These are phyloP conservation scores for Synaphobranchus kaupii DNA, from an alignment of 2,797 vertebrate genomes.

Conservation along the genomic window DNA sequence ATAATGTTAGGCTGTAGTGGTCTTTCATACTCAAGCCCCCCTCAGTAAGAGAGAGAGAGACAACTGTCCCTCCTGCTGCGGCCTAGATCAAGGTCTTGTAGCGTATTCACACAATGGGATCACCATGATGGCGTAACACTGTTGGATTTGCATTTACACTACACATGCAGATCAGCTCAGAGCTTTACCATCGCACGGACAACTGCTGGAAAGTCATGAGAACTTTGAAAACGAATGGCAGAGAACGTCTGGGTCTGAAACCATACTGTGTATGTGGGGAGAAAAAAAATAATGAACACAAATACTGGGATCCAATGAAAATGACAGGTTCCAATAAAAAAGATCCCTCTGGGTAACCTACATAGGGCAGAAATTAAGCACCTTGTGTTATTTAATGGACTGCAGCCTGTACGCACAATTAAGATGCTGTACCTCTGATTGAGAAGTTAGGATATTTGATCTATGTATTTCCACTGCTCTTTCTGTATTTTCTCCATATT, in stretches of 20 bases:
- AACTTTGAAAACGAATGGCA: conserved; percentile 32
- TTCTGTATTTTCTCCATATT: conserved; percentile 18
- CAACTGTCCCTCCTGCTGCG: neutral
- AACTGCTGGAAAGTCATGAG: conserved; percentile 59
- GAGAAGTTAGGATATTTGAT: conserved; percentile 24
- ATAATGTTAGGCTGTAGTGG: no score
- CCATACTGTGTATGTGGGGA: neutral
- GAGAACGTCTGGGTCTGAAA: conserved; percentile 3
- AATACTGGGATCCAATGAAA: neutral
- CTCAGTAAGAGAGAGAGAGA: neutral
- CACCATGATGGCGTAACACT: neutral
- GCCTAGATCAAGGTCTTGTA: neutral
- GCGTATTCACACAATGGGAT: neutral
- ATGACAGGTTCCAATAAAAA: no score
- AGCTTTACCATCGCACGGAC: neutral
- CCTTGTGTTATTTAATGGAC: neutral
- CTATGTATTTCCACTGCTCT: conserved; percentile 27
- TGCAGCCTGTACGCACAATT: neutral
- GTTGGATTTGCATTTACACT: neutral
- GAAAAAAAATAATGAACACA: neutral
- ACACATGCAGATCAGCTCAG: neutral
- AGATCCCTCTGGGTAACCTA: neutral
- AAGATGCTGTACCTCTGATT: neutral
- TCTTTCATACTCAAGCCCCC: no score
- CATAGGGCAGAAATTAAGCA: neutral